Base-by-base conservation (phyloP, 2,888 invertebrate genomes). In the Eupithecia tripunctaria region DNA sequence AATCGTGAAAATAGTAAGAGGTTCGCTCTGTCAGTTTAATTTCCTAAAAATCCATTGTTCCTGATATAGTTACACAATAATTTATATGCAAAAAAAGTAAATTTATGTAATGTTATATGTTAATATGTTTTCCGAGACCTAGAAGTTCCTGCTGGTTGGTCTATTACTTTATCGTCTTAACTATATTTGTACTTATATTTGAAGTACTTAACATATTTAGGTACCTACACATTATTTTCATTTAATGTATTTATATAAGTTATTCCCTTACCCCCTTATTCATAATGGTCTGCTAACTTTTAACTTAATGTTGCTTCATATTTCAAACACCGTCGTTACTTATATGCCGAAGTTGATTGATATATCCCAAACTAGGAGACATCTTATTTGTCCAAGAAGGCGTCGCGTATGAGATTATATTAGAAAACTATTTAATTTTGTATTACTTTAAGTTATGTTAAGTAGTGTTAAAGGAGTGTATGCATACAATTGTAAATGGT, bases 401-500 rank as follows among this genome's bases (percentile, higher is more conserved):
- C 64, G 38, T 64, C 38, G 64, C 64, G 64, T 32, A 29, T 63
- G 63, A 38, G 63, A 36, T 63, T 63, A 38, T n/a, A 36, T 14
- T 59, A 60, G 18, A 29, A 2, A 29, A 12, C 32, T 36, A 64
- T 21, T 25, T 64, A 64, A 36, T 64, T 64, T 38, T 64, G 64
- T 38, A 38, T 38, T 14, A 21, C 41, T 36, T n/a, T 64, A 64
- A 1, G 38, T 38, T 63, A 63, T 73, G 64, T 60, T 36, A 69
- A 72, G 74, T 86, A 72, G 74, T 86, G 85, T 87, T 86, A 86
- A 82, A 79, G 78, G 78, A 82, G 80, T 84, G 47, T 47, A 47
- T 51, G 84, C 82, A 84, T 80, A 79, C 74, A 32, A 21, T 63
- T 60, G 60, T 60, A 32, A 63, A 63, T 63, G 36, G n/a, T 62